Evolutionary conservation across 1,140 invertebrate species (phyloP), one percentile per base, ranked within the genome.

Genomic region (Wiebesia pumilae): DNA sequence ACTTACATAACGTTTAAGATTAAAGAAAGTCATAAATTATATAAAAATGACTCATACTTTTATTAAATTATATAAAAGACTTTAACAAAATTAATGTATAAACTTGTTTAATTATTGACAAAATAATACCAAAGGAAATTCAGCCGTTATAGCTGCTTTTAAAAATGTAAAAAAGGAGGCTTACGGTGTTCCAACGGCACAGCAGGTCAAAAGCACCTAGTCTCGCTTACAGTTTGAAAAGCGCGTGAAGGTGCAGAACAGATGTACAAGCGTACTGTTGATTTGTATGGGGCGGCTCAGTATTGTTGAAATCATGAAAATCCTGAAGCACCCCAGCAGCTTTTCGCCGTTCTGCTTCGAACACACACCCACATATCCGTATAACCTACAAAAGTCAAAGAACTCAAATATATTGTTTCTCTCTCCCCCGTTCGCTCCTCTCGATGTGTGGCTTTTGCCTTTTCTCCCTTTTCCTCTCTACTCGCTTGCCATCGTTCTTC

Each of bases 401-500:
- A 54, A 54, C 16, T 54, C 16, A 54, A 16, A 54, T 54, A 54
- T 12, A 19, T 54, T 12, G 51, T 62, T 62, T 62, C 58, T 62
- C 3, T 4, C 78, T 35, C 54, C 27, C n/a, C 19, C 77, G 3
- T 10, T 62, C 58, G 14, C 35, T 38, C 27, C 79, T 24, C 30
- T 40, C 0, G 12, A 81, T 62, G 33, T 69, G 12, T 35, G n/a
- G 9, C 12, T 43, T 78, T 78, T 62, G 71, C 33, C 51, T 40
- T 67, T 69, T 84, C 77, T 87, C 84, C 79, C 80, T 88, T 67
- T 85, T 71, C 35, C 47, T 84, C 58, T 62, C 47, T 81, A 19
- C 27, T n/a, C 82, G 40, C 77, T n/a, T 19, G 4, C 38, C 12
- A 0, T 69, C 51, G 7, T 27, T 24, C 69, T 3, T 35, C 30